Conservation (phyloP, 2,113 vertebrate species). For the Hippocampus comes region DNA sequence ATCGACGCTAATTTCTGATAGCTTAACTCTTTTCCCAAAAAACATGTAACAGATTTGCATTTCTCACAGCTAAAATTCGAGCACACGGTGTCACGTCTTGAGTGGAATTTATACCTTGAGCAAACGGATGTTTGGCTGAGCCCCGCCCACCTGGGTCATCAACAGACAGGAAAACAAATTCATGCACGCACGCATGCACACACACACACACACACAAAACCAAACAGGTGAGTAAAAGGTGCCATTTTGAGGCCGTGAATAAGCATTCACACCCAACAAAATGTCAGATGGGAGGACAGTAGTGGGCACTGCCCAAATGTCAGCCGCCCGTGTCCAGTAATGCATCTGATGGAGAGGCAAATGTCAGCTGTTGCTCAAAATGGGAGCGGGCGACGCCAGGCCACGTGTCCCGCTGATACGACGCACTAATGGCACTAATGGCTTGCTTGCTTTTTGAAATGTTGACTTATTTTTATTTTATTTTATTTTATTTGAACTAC, state of each 20-base stretch:
- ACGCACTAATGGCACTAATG: background rate
- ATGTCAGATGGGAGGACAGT: conserved; percentile 52
- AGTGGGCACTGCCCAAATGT: conserved; percentile 44
- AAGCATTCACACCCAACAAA: conserved; percentile 65
- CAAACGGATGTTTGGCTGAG: background rate
- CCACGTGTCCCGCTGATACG: conserved; percentile 32
- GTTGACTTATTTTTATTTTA: too few species aligned
- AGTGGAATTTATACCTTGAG: too few species aligned
- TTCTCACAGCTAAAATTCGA: too few species aligned
- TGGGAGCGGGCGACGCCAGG: conserved; percentile 54
- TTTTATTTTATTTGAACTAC: too few species aligned
- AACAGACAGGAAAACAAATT: background rate
- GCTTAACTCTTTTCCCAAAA: too few species aligned
- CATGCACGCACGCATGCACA: background rate
- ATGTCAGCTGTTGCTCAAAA: conserved; percentile 72
- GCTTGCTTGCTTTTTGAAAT: too few species aligned
- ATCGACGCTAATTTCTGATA: too few species aligned
- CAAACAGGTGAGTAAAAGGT: conserved; percentile 55
- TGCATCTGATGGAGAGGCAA: conserved; percentile 70
- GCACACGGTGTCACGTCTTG: too few species aligned
- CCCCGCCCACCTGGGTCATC: background rate
- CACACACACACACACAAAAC: conserved; percentile 4
- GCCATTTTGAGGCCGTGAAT: conserved; percentile 64
- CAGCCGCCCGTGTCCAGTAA: conserved; percentile 64
- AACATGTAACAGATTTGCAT: too few species aligned